A percentile compares a stretch with the other conserved stretches of the same genome.
Evolutionary conservation across 2,797 vertebrate genomes (phyloP).

Genomic region (Peromyscus eremicus): DNA sequence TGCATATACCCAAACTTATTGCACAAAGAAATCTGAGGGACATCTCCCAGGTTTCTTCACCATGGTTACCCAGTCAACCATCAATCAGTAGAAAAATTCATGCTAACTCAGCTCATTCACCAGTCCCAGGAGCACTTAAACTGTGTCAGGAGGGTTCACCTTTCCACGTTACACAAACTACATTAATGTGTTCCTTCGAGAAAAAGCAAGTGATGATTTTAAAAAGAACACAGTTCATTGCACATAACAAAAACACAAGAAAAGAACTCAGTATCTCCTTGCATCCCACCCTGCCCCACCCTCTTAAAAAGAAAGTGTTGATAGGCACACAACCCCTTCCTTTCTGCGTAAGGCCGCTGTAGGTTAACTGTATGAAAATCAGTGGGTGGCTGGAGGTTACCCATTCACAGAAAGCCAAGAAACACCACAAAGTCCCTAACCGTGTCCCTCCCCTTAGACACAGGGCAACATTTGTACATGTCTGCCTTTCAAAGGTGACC

Average conservation of each 20-base stretch:
- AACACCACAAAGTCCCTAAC: not conserved
- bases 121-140: not conserved
- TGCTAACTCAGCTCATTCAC: not conserved
- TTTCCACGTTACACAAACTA: not conserved
- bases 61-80: not conserved
- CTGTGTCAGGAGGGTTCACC: not conserved
- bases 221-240: not conserved
- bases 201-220: constrained; percentile 40
- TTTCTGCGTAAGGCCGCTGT: not conserved
- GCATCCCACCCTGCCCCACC: not conserved
- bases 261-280: not conserved
- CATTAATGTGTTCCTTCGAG: not conserved
- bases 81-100: not conserved
- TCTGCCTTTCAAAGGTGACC: constrained; percentile 21
- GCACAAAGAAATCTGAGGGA: not conserved
- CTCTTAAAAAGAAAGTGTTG: not conserved
- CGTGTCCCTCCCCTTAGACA: not conserved
- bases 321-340: not conserved
- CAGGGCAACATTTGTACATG: not conserved
- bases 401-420: not conserved
- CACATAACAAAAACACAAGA: not conserved
- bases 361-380: not conserved
- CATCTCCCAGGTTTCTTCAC: not conserved
- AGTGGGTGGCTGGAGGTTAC: not conserved
- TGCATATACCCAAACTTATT: not conserved